Base-by-base conservation (phyloP, 35 echinoderm and acorn worm species). In the Apostichopus japonicus region DNA sequence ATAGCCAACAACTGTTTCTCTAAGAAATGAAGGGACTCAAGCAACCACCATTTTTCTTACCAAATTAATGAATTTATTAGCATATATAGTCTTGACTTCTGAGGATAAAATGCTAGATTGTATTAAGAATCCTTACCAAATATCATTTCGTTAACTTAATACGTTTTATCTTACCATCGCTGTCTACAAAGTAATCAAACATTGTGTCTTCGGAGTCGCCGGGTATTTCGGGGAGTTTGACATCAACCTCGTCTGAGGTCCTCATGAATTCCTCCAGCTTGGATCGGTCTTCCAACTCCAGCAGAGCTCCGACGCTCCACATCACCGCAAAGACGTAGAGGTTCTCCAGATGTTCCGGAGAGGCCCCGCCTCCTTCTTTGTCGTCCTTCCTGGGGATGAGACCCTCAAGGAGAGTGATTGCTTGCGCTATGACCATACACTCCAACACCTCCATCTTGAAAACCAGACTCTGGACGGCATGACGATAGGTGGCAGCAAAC, bases 361-460 rank as follows among this genome's bases (percentile, higher is more conserved):
- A 44, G 52, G 83, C 76, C 1, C 95, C 91, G 11, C 70, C 82
- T 6, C 87, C 88, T 19, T 99, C 97, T 80, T 99, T 99, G 83
- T 99, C 97, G 53, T 99, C 97, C 83, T 96, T 99, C 51, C 55
- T 92, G 2, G 94, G 96, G 57, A 99, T 95, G 10, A 99, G 90
- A 6, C 97, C 97, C 56, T 94, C 81, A 10, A 99, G 79, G 11
- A 99, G 95, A 65, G 59, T 99, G 59, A 99, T 94, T 7, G 95
- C 97, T 94, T 99, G 97, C 51, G 87, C 52, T 10, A 99, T 95
- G 44, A 96, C 78, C 93, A 99, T 95, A 72, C 95, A 96, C 55
- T 99, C 97, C 72, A 99, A 55, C 75, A 96, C 92, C 19, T 96
- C 95, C 97, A 99, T 99, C 94, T 99, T 99, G 91, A 95, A 99